phyloP scores from a whole-genome alignment of 2,113 vertebrate species.

The Tyrannus savana region DNA sequence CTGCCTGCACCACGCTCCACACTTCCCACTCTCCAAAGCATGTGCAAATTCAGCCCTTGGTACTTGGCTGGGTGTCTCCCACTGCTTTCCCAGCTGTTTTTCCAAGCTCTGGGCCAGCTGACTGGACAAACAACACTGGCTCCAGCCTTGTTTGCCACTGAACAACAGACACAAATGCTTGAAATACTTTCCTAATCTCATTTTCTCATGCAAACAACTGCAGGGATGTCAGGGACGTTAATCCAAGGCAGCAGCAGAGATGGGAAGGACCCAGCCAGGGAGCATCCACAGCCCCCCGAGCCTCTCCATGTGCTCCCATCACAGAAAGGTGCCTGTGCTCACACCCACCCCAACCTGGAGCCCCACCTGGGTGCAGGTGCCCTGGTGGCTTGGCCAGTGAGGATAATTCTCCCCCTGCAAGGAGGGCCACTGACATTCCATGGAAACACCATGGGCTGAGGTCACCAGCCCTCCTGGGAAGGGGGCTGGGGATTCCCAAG shows the following conservation, averaged over 20 bases:
- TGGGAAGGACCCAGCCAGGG: background rate
- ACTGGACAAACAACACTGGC: background rate
- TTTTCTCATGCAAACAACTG: slow-evolving; percentile 17
- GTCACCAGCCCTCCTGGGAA: background rate
- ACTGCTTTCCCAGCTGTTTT: background rate
- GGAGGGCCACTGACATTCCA: background rate
- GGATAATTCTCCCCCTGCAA: background rate
- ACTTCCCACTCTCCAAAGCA: background rate
- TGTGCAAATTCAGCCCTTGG: background rate
- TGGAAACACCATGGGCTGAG: background rate
- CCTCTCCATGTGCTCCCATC: background rate
- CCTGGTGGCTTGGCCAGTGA: background rate
- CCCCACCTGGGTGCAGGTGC: background rate
- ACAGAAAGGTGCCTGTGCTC: background rate
- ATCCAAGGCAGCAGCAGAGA: background rate
- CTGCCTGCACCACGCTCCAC: background rate
- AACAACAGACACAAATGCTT: slow-evolving; percentile 29
- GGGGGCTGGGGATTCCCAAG: background rate
- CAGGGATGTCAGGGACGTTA: background rate
- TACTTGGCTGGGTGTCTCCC: background rate
- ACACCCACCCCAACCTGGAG: background rate
- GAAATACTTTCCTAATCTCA: slow-evolving; percentile 47
- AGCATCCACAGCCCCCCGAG: background rate
- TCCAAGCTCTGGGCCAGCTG: slow-evolving; percentile 8
- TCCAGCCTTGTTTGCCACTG: background rate